These are phyloP conservation scores for Hydrochoerus hydrochaeris DNA, from an alignment of 2,113 vertebrate genomes.

Conservation along the genomic window DNA sequence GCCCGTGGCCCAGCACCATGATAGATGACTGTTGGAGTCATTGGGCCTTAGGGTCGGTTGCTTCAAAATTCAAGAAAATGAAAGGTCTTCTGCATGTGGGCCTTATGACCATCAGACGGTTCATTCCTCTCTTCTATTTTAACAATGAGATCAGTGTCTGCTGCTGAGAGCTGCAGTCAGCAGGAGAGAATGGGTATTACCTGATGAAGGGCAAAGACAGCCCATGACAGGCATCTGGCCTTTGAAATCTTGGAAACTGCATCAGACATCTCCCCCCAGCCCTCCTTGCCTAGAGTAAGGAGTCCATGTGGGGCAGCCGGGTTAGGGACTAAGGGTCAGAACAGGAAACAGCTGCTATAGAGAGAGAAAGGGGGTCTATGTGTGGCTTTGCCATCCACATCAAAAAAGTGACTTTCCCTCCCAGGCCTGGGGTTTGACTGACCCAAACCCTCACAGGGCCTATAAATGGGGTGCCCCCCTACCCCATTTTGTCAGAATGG, in stretches of 20 bases:
- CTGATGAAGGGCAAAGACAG: background rate
- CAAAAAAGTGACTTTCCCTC: background rate
- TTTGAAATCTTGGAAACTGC: background rate
- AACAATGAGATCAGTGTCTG: background rate
- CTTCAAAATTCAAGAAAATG: constrained; percentile 11
- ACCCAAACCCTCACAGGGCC: background rate
- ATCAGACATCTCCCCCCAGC: background rate
- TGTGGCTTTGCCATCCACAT: background rate
- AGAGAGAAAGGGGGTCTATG: background rate
- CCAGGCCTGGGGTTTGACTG: background rate
- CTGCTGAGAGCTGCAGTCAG: background rate
- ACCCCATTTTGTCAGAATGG: background rate
- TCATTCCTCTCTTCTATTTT: background rate
- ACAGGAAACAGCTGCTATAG: background rate
- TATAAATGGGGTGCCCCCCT: background rate
- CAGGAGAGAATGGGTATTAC: background rate
- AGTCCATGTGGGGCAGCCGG: background rate
- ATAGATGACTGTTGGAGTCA: background rate
- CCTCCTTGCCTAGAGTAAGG: background rate
- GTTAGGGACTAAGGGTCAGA: background rate
- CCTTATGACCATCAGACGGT: background rate
- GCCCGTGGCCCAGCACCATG: background rate
- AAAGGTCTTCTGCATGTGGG: background rate
- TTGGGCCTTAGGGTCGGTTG: background rate
- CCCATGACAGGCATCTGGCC: background rate